A percentile compares a stretch with the other conserved stretches of the same genome.
Evolutionary conservation across 37 sponge, comb jelly and placozoan genomes (phyloP).

Genomic region (Beroe forskalii): DNA sequence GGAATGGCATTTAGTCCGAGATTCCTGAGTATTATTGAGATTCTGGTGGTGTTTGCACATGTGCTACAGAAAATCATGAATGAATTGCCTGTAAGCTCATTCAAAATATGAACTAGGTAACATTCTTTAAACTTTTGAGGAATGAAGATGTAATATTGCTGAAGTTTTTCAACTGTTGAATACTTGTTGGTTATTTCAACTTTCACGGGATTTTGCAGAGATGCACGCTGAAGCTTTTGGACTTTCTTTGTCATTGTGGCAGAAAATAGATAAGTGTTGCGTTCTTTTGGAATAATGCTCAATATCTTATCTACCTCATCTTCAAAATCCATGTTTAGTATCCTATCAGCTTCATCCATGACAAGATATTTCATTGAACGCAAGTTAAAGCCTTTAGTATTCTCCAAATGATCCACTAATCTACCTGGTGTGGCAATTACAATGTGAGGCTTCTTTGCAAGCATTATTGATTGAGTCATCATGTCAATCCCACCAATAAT

Average conservation of each 20-base stretch:
- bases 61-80: constrained; percentile 99
- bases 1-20: constrained; percentile 94
- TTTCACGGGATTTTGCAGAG: constrained; percentile 88
- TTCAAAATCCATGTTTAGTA: constrained; percentile 99
- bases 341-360: constrained; percentile 99
- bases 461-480: constrained; percentile 90
- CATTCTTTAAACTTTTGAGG: constrained; percentile 96
- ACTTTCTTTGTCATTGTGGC: constrained; percentile 99
- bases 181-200: constrained; percentile 97
- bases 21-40: constrained; percentile 82
- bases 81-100: constrained; percentile 96
- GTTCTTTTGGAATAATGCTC: constrained; percentile 84
- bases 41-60: constrained; percentile 87
- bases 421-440: constrained; percentile 97
- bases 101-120: constrained; percentile 93
- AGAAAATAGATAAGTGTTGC: constrained; percentile 90
- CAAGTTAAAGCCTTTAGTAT: constrained; percentile 94
- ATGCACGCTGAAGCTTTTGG: constrained; percentile 94
- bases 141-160: constrained; percentile 93
- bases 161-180: constrained; percentile 93
- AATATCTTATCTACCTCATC: constrained; percentile 96
- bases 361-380: constrained; percentile 85
- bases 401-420: constrained; percentile 96
- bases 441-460: constrained; percentile 95
- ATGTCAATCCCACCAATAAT: constrained; percentile 94